Conservation (phyloP, 1,140 invertebrate genomes). For the Pseudachorutes palmiensis region DNA sequence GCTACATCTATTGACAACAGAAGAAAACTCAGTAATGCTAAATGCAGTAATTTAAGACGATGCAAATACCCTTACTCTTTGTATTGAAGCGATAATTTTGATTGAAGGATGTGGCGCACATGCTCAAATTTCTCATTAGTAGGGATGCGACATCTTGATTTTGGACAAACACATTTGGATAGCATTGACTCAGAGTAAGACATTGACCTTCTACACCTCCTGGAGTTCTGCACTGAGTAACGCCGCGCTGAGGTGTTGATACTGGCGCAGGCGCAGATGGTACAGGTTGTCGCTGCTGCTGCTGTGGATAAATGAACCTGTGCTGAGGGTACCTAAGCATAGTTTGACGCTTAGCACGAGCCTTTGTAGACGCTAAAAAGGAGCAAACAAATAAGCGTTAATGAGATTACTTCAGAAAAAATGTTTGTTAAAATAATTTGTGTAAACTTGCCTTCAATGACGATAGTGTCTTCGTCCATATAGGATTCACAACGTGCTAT, state of each 20-base stretch:
- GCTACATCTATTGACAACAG: neutral
- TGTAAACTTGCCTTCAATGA: conserved; percentile 8
- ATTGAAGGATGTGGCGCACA: neutral
- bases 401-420: neutral
- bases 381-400: neutral
- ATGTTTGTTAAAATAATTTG: neutral
- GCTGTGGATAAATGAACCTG: conserved; percentile 2
- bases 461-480: conserved; percentile 13
- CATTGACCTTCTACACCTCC: neutral
- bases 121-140: neutral
- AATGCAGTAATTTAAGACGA: neutral
- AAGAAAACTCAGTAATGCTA: conserved; percentile 1
- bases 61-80: neutral
- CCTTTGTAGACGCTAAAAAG: neutral
- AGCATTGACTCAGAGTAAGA: neutral
- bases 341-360: neutral
- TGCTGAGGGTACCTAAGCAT: neutral
- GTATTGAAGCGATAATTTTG: neutral
- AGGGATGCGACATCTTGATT: neutral
- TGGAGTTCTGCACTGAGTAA: neutral
- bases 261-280: neutral
- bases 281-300: neutral
- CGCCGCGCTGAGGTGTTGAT: neutral
- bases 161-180: neutral
- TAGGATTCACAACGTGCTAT: neutral